phyloP scores from a whole-genome alignment of 2,113 vertebrate species.

The Pyrgilauda ruficollis region DNA sequence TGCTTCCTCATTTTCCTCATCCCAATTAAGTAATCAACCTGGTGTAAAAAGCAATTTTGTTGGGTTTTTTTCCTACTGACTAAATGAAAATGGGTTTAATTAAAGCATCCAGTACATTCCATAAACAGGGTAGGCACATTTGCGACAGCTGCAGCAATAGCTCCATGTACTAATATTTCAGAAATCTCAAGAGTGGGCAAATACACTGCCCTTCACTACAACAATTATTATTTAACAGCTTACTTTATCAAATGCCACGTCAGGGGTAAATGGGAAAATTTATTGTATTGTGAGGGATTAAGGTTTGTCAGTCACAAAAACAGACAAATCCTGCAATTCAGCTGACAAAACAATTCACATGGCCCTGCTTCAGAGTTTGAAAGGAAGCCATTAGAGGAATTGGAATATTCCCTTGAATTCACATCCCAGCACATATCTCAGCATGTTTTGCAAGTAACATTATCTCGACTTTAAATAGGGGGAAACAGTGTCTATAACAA shows the following conservation, averaged over 20 bases:
- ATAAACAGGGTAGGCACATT: not conserved
- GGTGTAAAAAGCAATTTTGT: constrained; percentile 23
- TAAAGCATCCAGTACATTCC: not conserved
- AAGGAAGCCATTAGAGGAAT: not conserved
- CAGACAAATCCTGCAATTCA: not conserved
- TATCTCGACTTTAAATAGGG: not conserved
- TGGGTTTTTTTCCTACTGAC: not conserved
- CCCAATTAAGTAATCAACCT: constrained; percentile 27
- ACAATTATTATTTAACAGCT: constrained; percentile 39
- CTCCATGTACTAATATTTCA: constrained; percentile 23
- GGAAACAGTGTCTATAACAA: not conserved
- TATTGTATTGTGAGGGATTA: not conserved
- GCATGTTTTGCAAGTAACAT: not conserved
- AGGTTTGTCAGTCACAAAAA: not conserved
- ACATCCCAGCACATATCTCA: not conserved
- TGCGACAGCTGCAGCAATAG: not conserved
- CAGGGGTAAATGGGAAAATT: not conserved
- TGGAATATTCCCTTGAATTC: not conserved
- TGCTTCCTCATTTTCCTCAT: constrained; percentile 26
- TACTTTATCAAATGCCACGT: constrained; percentile 14
- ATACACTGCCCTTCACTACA: constrained; percentile 14
- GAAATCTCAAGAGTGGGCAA: constrained; percentile 22
- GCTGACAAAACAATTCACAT: not conserved
- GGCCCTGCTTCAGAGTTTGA: not conserved
- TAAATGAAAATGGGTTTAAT: constrained; percentile 55